Conservation (phyloP, 2,797 vertebrate species). For the Enteromius thamalakanensis region DNA sequence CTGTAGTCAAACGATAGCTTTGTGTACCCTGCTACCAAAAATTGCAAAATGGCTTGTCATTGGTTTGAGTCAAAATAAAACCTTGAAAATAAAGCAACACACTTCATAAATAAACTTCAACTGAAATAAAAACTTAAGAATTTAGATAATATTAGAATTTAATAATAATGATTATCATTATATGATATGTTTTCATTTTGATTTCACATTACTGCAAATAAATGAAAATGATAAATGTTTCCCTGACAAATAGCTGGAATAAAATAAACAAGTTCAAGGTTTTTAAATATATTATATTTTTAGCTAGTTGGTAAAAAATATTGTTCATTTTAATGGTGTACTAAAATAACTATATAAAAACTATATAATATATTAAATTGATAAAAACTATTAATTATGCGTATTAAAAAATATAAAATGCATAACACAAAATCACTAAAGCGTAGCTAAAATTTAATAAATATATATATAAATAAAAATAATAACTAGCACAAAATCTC, state of each 20-base stretch:
- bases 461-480: background rate
- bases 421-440: too few species aligned
- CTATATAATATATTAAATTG: too few species aligned
- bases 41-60: background rate
- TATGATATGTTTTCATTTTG: background rate
- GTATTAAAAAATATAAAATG: background rate
- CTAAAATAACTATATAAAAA: background rate
- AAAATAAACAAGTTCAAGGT: background rate
- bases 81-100: background rate
- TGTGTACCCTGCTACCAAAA: background rate
- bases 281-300: background rate
- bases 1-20: background rate
- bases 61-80: background rate
- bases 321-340: background rate
- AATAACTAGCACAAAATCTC: background rate
- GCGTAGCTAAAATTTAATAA: background rate
- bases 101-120: background rate
- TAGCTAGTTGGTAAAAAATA: background rate
- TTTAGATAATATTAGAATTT: background rate
- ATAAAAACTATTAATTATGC: background rate
- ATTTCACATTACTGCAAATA: background rate
- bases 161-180: too few species aligned
- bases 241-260: background rate
- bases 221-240: background rate
- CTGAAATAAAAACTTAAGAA: background rate